Evolutionary conservation across 2,797 vertebrate species (phyloP).

Genomic region (Pipistrellus pygmaeus): DNA sequence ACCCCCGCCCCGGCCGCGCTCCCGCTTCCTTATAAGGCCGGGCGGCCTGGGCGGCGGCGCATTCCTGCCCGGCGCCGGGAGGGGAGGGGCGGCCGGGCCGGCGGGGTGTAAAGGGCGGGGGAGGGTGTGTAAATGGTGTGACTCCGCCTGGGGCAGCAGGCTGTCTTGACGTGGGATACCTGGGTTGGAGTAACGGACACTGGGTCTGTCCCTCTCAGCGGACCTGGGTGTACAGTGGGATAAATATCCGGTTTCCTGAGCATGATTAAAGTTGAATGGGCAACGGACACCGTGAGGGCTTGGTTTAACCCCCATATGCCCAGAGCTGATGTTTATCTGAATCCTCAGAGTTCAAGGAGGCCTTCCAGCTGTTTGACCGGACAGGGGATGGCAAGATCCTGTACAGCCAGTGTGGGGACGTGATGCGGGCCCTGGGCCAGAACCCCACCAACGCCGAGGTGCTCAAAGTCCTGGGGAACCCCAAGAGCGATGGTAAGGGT

Average conservation of each 20-base stretch:
- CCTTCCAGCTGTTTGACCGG: conserved; percentile 96
- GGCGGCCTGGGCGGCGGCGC: conserved; percentile 71
- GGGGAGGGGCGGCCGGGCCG: neutral
- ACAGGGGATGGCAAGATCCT: conserved; percentile 95
- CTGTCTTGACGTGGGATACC: neutral
- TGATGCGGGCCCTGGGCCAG: conserved; percentile 95
- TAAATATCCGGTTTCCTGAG: conserved; percentile 35
- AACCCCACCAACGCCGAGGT: conserved; percentile 96
- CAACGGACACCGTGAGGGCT: neutral
- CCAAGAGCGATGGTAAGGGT: conserved; percentile 93
- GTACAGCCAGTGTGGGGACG: conserved; percentile 95
- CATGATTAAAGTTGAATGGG: neutral
- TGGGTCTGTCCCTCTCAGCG: conserved; percentile 18
- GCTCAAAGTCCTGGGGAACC: conserved; percentile 95
- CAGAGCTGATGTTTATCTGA: neutral
- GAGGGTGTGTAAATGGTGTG: neutral
- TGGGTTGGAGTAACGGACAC: conserved; percentile 52
- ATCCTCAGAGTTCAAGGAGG: conserved; percentile 94
- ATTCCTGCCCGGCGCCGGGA: conserved; percentile 65
- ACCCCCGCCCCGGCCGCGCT: conserved; percentile 42
- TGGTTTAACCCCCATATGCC: neutral
- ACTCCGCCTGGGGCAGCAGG: neutral
- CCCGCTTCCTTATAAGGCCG: conserved; percentile 85
- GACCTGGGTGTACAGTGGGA: neutral
- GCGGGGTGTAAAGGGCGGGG: neutral